Evolutionary conservation across 2,797 vertebrate species (phyloP).

Genomic region (Distichodus sexfasciatus): DNA sequence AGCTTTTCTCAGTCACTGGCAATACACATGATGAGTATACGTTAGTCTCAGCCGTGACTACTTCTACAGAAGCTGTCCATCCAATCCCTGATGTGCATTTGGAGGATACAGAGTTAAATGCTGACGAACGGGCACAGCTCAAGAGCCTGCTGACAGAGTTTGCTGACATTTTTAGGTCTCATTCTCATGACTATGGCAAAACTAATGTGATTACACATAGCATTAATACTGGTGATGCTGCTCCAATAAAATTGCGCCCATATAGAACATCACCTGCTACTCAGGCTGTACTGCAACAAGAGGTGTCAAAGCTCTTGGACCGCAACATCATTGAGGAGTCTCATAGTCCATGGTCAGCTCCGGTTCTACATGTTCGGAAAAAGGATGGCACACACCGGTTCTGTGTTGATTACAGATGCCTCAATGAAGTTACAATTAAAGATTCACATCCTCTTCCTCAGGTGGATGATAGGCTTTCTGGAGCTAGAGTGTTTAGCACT

Average conservation of each 20-base stretch:
- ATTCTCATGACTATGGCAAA: neutral
- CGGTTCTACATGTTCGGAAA: neutral
- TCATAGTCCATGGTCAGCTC: neutral
- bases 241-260: neutral
- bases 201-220: neutral
- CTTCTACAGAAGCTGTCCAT: too few relatives aligned
- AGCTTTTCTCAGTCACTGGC: neutral
- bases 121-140: neutral
- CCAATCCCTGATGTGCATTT: neutral
- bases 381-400: conserved; percentile 15
- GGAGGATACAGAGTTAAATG: neutral
- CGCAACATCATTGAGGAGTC: conserved; percentile 1
- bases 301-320: neutral
- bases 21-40: conserved; percentile 1
- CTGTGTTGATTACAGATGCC: conserved; percentile 3
- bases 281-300: neutral
- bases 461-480: conserved; percentile 11
- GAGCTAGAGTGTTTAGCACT: conserved; percentile 4
- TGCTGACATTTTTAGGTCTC: conserved; percentile 5
- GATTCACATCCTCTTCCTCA: neutral
- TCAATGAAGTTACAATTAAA: neutral
- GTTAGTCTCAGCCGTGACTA: neutral
- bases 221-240: neutral
- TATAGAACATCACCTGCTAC: conserved; percentile 13
- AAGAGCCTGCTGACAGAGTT: neutral